Evolutionary conservation across 2,888 invertebrate genomes (phyloP).

Genomic region (Oxytorus armatus): DNA sequence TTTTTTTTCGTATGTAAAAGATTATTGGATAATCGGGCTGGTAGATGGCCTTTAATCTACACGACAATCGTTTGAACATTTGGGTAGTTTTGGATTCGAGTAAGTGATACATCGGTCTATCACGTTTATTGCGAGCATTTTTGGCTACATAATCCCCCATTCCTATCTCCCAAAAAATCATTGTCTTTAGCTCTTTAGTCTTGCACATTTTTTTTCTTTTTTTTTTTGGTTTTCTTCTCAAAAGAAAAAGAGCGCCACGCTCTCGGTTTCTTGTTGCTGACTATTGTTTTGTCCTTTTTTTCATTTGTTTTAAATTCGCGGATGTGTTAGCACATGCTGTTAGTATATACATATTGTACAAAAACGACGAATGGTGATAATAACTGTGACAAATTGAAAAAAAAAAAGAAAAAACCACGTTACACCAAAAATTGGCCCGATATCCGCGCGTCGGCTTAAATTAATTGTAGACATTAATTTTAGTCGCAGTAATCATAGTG

Average conservation of each 20-base stretch:
- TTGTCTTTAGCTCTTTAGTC: conserved; percentile 39
- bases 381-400: not conserved
- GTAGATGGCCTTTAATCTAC: conserved; percentile 30
- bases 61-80: conserved; percentile 68
- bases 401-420: conserved; percentile 11
- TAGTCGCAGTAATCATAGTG: conserved; percentile 47
- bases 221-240: conserved; percentile 4
- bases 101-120: conserved; percentile 42
- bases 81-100: conserved; percentile 67
- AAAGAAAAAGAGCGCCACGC: conserved; percentile 12
- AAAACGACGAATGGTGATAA: conserved; percentile 49
- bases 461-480: conserved; percentile 56
- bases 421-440: conserved; percentile 58
- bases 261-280: conserved; percentile 24
- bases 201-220: conserved; percentile 21
- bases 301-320: conserved; percentile 10
- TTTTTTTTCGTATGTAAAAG: conserved; percentile 56
- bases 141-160: conserved; percentile 21
- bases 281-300: conserved; percentile 29
- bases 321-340: conserved; percentile 29
- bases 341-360: conserved; percentile 66
- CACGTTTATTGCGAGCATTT: conserved; percentile 40
- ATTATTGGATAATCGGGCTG: conserved; percentile 38
- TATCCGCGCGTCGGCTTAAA: conserved; percentile 53
- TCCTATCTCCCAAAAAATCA: conserved; percentile 14